phyloP scores from a whole-genome alignment of 2,113 vertebrate genomes.

The Litocranius walleri region DNA sequence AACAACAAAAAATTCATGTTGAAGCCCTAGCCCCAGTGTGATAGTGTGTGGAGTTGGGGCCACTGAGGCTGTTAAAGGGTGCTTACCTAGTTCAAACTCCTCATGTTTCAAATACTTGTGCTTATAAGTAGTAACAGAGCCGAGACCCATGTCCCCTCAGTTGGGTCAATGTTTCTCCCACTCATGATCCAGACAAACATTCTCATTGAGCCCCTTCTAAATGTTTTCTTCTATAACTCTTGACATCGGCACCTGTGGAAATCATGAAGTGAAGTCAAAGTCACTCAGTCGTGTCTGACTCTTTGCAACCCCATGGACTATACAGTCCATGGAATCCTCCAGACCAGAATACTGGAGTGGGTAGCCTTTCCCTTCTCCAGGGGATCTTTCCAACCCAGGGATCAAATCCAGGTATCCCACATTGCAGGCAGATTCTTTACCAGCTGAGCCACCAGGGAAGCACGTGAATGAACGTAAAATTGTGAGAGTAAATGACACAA shows the following conservation, averaged over 20 bases:
- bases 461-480: background rate
- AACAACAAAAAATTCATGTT: background rate
- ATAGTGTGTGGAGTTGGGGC: background rate
- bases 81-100: too few species aligned
- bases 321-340: background rate
- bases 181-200: too few species aligned
- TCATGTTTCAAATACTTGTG: too few species aligned
- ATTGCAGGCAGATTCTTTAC: background rate
- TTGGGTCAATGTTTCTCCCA: too few species aligned
- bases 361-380: background rate
- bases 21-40: background rate
- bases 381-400: background rate
- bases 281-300: accelerated
- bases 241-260: background rate
- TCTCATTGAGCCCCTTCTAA: background rate
- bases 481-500: background rate
- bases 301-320: background rate
- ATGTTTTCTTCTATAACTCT: background rate
- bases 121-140: too few species aligned
- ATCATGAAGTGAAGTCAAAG: background rate
- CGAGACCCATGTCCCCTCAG: too few species aligned
- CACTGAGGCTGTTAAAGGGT: background rate
- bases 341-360: background rate
- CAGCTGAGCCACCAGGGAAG: background rate
- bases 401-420: background rate